Base-by-base conservation (phyloP, 2,888 invertebrate species). In the Dascillus cervinus region DNA sequence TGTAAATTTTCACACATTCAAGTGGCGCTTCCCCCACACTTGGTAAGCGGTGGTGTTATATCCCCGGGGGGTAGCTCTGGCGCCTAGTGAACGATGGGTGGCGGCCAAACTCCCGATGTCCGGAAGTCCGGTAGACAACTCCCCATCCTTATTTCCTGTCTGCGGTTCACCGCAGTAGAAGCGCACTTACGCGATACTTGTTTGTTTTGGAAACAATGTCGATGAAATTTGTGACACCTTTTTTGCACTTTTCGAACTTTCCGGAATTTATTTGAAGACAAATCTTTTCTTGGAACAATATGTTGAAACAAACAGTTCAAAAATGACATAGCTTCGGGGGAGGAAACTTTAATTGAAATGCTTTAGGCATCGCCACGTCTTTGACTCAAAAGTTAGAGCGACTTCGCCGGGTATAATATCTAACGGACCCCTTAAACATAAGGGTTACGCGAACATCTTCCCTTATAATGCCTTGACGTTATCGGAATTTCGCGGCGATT, bases 331-430 rank as follows among this genome's bases (percentile, higher is more conserved):
- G 44, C 45, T 43, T 37, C 33, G 34, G 44, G 44, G 43, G 46
- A 47, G 47, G 47, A 49, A 54, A 56, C 49, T 55, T 56, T 56
- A 55, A 55, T 56, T 55, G 56, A 55, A 58, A 56, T 55, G 55
- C 55, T 49, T 49, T 40, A 37, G 52, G 56, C 54, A 44, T 48
- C 33, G 44, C 47, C 36, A 47, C 47, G 52, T 51, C 54, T 57
- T 57, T 57, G 53, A 55, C 47, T 50, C 45, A 32, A 29, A 41
- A 43, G 43, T 41, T 43, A 39, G 37, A 25, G n/a, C 34, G 39
- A 39, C 37, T 39, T 39, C 32, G 32, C 32, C 32, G 22, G 21
- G 26, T 29, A 25, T 39, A 39, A 31, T 39, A 39, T 39, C 26
- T 32, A 32, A 14, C 25, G 23, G 22, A 35, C 32, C 28, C 35